Evolutionary conservation across 1,140 invertebrate species (phyloP), one percentile per base, ranked within the genome.

Genomic region (Macrobrachium rosenbergii): DNA sequence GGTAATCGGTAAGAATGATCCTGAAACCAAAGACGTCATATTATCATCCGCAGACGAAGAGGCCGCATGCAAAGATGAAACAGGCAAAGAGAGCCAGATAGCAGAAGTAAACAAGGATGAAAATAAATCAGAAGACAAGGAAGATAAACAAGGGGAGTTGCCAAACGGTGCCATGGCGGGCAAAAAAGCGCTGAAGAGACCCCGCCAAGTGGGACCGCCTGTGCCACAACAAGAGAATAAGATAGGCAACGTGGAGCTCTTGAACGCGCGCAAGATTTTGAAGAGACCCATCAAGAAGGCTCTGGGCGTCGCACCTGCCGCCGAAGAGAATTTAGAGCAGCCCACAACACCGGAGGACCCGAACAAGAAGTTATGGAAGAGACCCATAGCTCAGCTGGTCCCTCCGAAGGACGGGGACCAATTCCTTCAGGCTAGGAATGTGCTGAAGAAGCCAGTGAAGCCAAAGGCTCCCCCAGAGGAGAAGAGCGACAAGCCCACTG

Each of bases 231-330:
- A 83, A 11, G 82, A 89, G 64, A n/a, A 76, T 69, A 78, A 79
- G 52, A 52, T 52, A 52, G 52, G 52, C n/a, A 75, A 60, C 52
- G 69, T 87, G 23, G 73, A 89, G 82, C 77, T 89, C 23, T 63
- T 83, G 0, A 87, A 89, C 23, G 88, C 80, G 5, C 52, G 88
- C 19, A 89, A 89, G 64, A 87, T 89, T 19, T 64, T 89, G 28
- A 89, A 89, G 69, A 75, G 77, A 67, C 88, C 83, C 21, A 73
- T 80, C 28, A 83, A 87, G 78, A 72, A 52, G 6, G 52, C 2
- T 12, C 60, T 21, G 14, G 78, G 58, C 67, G 43, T 60, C 59
- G 75, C 45, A 64, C 58, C 21, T 60, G 45, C 64, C 45, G n/a
- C 67, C 8, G 84, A 77, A 28, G 82, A 59, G 7, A 23, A n/a